Evolutionary conservation across 2,888 invertebrate species (phyloP), one percentile per base, ranked within the genome.

Genomic region (Pocota personata): DNA sequence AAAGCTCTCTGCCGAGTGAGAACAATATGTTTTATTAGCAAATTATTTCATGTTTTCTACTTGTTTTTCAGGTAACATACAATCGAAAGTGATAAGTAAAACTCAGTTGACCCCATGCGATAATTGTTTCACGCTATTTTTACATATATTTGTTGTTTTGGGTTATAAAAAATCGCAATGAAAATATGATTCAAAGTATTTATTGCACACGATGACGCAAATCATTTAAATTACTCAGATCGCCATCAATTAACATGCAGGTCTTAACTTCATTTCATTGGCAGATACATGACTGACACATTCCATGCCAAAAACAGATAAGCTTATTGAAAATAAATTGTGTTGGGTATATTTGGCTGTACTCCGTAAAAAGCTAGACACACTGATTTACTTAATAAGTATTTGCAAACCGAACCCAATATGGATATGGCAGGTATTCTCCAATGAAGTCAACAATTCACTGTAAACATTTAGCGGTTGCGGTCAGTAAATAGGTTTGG

Each of bases 391-490:
- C 10, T 40, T 8, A 67, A 64, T 64, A 52, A 62, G 60, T 62
- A 62, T 40, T 62, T 73, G 52, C 73, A 32, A 75, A 24, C 64
- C 32, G 1, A 64, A 14, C 12, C 55, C 35, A 37, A 60, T 50
- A 60, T 60, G 77, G 77, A 32, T 14, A 52, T 8, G 48, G 21
- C 67, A 30, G 27, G 62, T 67, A 16, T 58, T 50, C 10, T 67
- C 7, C 50, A 40, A 69, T 77, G 77, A 77, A 37, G 60, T 77
- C 77, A 77, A 40, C 50, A 12, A 7, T 57, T 21, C 16, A 24
- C 27, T 60, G n/a, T 30, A 43, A 43, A 40, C 1, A 2, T 50
- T 40, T 24, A 24, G n/a, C n/a, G n/a, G n/a, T n/a, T n/a, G 55
- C 14, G 55, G 55, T 55, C 30, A 55, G 14, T 16, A 8, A 8